Base-by-base conservation (phyloP, 23 tunicate species). In the Trididemnum miniatum region DNA sequence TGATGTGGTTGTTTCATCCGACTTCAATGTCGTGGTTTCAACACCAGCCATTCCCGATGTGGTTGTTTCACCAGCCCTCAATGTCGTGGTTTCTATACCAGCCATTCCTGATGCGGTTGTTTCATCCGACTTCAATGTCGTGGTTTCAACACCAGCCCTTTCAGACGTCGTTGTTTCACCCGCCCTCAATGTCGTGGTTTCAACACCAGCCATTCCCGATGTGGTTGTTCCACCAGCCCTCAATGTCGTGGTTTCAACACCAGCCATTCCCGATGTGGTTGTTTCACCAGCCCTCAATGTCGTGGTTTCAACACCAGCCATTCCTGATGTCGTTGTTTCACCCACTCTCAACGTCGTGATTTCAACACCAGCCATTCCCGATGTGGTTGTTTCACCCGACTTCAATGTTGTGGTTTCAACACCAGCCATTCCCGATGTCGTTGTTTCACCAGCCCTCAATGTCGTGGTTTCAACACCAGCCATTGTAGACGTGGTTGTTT, bases 191-290 rank as follows among this genome's bases (percentile, higher is more conserved):
- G 87, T 75, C 2, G 71, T 76, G 71, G 81, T 54, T 35, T 28
- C 72, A n/a, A n/a, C n/a, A 54, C 65, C 79, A 71, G 35, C 72
- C 20, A 3, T 27, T 2, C 7, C 66, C 1, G 83, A 51, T 65
- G 90, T 79, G 49, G 84, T 86, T 34, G 72, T 54, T 69, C 33
- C 90, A 23, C 39, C 78, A 27, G 35, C 73, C 22, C 2, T 71
- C 30, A 36, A 50, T 20, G 84, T 78, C 0, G 84, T 86, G 66
- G 82, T 76, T 38, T 65, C 28, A 32, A n/a, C 72, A 30, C 44
- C 71, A 20, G 22, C 77, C 22, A 33, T 35, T 20, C 44, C 73
- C 15, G 59, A 29, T 23, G 84, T 78, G 34, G 77, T 79, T 20
- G 90, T 79, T 77, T 76, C 69, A 33, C 39, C 65, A 24, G 37